These are phyloP conservation scores for Chrysomela aeneicollis DNA, from an alignment of 2,888 invertebrate species.

Conservation along the genomic window DNA sequence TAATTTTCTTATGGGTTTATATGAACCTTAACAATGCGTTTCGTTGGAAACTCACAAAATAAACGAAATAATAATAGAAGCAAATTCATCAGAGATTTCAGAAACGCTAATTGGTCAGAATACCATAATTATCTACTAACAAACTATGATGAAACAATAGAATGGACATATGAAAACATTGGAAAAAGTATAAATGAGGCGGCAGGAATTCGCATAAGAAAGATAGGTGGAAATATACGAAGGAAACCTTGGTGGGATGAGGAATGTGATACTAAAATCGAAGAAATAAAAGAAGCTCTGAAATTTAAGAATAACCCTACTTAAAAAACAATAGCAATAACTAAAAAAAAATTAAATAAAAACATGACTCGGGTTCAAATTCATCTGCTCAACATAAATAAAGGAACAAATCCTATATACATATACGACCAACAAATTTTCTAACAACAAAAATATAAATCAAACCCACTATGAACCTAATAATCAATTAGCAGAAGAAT, in stretches of 20 bases:
- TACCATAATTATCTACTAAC: no score
- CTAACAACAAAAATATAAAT: neutral
- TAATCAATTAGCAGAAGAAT: no score
- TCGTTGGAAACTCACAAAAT: no score
- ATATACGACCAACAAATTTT: neutral
- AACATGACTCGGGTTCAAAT: neutral
- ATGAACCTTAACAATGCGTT: no score
- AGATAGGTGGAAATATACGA: no score
- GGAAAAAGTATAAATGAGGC: neutral
- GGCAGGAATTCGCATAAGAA: no score
- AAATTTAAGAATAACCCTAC: neutral
- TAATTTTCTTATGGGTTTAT: no score
- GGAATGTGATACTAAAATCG: no score
- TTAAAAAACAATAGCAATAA: neutral
- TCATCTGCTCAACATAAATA: neutral
- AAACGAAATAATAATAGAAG: neutral
- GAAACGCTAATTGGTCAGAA: neutral
- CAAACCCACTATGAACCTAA: no score
- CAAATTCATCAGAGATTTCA: neutral
- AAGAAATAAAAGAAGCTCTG: neutral
- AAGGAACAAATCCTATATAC: neutral
- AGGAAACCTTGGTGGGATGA: no score
- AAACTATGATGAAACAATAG: no score
- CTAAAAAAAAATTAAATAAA: neutral
- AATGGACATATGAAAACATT: no score